These are phyloP conservation scores for Dichetophora obliterata DNA, from an alignment of 2,888 invertebrate species.

Conservation along the genomic window DNA sequence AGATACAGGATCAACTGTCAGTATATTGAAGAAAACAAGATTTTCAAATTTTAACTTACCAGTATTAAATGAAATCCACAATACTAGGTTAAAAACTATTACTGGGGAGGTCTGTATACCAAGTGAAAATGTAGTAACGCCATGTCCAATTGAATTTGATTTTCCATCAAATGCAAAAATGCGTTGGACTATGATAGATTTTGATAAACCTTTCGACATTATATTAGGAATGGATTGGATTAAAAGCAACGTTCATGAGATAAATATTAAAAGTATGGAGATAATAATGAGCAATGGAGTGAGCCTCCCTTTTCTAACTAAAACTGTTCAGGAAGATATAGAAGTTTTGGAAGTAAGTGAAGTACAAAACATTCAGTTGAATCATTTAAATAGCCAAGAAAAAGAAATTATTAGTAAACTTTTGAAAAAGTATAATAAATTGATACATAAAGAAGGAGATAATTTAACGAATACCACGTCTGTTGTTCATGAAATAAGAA, in stretches of 20 bases:
- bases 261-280: constrained; percentile 40
- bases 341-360: constrained; percentile 44
- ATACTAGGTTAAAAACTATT: constrained; percentile 42
- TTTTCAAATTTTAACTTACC: not conserved
- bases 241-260: constrained; percentile 39
- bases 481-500: constrained; percentile 42
- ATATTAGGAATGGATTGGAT: constrained; percentile 45
- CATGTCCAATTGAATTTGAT: constrained; percentile 44
- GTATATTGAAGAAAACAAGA: constrained; percentile 39
- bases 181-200: constrained; percentile 39
- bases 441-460: constrained; percentile 45
- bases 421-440: constrained; percentile 40
- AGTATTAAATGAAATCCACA: constrained; percentile 16
- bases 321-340: constrained; percentile 39
- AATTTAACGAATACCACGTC: constrained; percentile 29
- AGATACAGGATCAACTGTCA: constrained; percentile 43
- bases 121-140: constrained; percentile 44
- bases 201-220: constrained; percentile 46
- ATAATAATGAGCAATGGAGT: constrained; percentile 37
- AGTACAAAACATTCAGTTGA: too few relatives aligned
- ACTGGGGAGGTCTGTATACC: constrained; percentile 14
- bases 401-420: constrained; percentile 26
- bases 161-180: constrained; percentile 44
- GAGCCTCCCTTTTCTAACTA: constrained; percentile 38
- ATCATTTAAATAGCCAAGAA: too few relatives aligned